Base-by-base conservation (phyloP, 2,888 invertebrate genomes). In the Thymelicus lineola region DNA sequence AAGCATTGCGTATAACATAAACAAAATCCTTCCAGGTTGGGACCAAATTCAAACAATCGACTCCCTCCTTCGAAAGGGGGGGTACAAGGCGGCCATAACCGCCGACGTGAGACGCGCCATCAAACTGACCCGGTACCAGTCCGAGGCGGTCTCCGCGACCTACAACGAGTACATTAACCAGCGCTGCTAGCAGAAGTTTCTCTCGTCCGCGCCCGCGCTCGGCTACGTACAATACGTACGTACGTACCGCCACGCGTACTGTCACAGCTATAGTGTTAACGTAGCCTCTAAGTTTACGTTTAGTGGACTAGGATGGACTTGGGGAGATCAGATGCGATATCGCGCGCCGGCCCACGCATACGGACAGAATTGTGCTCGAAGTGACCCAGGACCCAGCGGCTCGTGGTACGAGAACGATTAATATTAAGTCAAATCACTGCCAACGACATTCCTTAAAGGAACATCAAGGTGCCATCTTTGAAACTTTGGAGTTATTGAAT, bases 41-140 rank as follows among this genome's bases (percentile, higher is more conserved):
- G 98, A 99, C 95, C 98, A 98, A 93, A 96, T 98, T 77, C 99
- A 99, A 94, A 99, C 99, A 35, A 98, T 99, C 84, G 99, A 99
- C 93, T 98, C 99, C 53, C 94, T 99, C 74, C 95, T 99, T 75
- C 96, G 99, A 78, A 99, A 99, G 94, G 99, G 99, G 76, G 99
- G 99, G 61, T 99, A 96, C 94, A 98, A 98, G 87, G 97, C 98
- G 38, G 91, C 95, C 67, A 98, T 99, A 75, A 98, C 98, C n/a
- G 95, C 96, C 36, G 98, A 98, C 69, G 94, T 97, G 83, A 96
- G 99, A 70, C 96, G 97, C 82, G 96, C 97, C 86, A 97, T 99
- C 86, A 98, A 98, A 91, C 94, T 99, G 82, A 99, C 98, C 66
- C 97, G 99, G 79, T 99, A 99, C 93, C 98, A 98, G 89, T 98